Evolutionary conservation across 2,888 invertebrate species (phyloP), one percentile per base, ranked within the genome.

Genomic region (Napeogenes inachia): DNA sequence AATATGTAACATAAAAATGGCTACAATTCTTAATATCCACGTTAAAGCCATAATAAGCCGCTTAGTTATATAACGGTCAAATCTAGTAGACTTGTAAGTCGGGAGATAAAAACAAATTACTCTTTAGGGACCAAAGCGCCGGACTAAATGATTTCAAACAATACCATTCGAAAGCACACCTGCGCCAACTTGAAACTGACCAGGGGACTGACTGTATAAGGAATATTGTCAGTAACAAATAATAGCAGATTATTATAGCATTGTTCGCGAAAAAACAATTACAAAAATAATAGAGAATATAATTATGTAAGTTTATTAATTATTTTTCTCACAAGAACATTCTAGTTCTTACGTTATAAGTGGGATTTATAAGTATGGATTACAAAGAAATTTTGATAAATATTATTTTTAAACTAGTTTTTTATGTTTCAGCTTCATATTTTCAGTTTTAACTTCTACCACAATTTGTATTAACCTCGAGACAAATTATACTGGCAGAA

Each of bases 131-230:
- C 71, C 75, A 70, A 69, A 70, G 73, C 70, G 70, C 63, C 71
- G 63, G 64, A 76, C 80, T 81, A 80, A 84, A 83, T 80, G 82
- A 78, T 78, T 74, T 71, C 73, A 70, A 73, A 71, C 71, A 67
- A 75, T 81, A 77, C 75, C 81, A 79, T 80, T 81, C 75, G 73
- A 70, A 69, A 65, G 67, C 68, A 75, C 85, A 86, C 84, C 85
- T 85, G 85, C 65, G 82, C 64, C 79, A 30, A 8, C 30, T 50
- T 50, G 21, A 30, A 30, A 50, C 50, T 50, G 30, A 30, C 50
- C 30, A 47, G 30, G 30, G 50, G 50, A 50, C 50, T 30, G 50
- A 42, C 8, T 10, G 5, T 10, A 42, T 42, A 42, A 42, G 42
- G 10, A 42, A 42, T 10, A 10, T 10, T 50, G 10, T 50, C 30